Evolutionary conservation across 2,888 invertebrate species (phyloP).

Genomic region (Idaea dimidiata): DNA sequence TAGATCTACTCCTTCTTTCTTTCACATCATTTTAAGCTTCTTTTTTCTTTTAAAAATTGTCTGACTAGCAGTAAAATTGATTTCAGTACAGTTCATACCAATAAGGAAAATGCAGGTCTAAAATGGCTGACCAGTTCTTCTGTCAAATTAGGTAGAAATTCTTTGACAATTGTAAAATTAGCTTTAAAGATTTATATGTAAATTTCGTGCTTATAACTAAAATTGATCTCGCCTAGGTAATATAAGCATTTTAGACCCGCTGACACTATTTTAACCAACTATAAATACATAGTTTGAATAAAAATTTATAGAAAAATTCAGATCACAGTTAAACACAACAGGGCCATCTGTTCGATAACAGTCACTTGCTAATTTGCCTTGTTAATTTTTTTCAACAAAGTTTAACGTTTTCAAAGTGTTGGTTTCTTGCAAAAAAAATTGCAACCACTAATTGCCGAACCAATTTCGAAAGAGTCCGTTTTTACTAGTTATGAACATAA

Average conservation of each 20-base stretch:
- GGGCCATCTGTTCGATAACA: background rate
- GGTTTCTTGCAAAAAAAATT: too few relatives aligned
- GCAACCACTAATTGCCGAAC: too few relatives aligned
- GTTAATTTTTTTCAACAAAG: too few relatives aligned
- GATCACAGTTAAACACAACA: background rate
- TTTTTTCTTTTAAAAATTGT: background rate
- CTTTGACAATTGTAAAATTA: too few relatives aligned
- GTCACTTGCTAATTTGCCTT: too few relatives aligned
- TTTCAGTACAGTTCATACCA: background rate
- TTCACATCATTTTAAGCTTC: background rate
- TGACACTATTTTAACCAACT: background rate
- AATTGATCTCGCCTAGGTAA: background rate
- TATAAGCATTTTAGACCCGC: background rate
- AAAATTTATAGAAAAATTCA: background rate
- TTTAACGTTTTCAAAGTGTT: too few relatives aligned
- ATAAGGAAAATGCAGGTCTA: background rate
- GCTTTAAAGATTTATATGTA: too few relatives aligned
- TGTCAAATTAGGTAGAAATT: too few relatives aligned
- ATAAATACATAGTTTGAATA: background rate
- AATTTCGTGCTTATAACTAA: too few relatives aligned
- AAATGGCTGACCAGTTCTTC: too few relatives aligned
- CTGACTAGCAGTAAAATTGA: background rate
- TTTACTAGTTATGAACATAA: too few relatives aligned
- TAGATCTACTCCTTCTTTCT: background rate
- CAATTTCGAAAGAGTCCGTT: too few relatives aligned